Evolutionary conservation across 2,888 invertebrate species (phyloP), one percentile per base, ranked within the genome.

Genomic region (Xanthia togata): DNA sequence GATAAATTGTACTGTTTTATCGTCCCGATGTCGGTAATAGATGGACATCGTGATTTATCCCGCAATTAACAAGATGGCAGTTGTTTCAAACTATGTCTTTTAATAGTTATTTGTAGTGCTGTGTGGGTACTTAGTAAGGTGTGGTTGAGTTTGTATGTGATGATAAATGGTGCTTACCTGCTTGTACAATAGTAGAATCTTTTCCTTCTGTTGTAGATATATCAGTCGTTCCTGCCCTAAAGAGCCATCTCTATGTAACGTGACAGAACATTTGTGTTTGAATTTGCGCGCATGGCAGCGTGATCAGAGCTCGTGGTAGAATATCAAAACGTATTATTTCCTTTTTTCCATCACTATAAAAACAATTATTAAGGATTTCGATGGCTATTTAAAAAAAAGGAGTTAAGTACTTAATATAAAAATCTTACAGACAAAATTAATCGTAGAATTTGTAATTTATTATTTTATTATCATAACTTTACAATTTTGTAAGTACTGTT

Each of bases 61-160:
- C 50, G 41, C 76, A 67, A 81, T 84, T 76, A 81, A 81, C 72
- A 76, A 79, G 76, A 84, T 72, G 71, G 65, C 70, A 70, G 78
- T 75, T 76, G 85, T 85, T 84, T 62, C 72, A 76, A 84, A 85
- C 53, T 85, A 82, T 65, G 73, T 76, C 41, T 84, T 84, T 74
- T 85, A 79, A 85, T 78, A 67, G 84, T 75, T 57, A 74, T 63
- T 62, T 73, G 71, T 70, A 71, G 44, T 72, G 63, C 67, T 80
- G 47, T 71, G n/a, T 47, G 41, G 11, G 47, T 35, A 59, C 57
- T 82, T 47, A 55, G 62, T 53, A 31, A 73, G 23, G n/a, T 74
- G 35, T 55, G 63, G 57, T 57, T 55, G 4, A 68, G 50, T 70
- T 67, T 60, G 70, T 41, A 2, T 59, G 53, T 12, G 44, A 8